phyloP scores from a whole-genome alignment of 35 echinoderm and acorn worm genomes.

The Antedon bifida region DNA sequence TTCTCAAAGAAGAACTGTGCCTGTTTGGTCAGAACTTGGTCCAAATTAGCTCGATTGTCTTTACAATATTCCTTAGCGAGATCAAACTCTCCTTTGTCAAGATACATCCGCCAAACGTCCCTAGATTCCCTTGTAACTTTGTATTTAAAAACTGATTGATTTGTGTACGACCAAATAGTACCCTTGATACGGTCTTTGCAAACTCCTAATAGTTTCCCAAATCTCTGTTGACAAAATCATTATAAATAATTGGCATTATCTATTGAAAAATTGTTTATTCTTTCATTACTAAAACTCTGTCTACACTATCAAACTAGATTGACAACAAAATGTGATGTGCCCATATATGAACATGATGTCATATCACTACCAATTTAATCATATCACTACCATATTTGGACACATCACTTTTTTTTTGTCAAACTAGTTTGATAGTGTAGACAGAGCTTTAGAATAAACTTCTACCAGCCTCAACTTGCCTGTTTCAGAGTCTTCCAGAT shows the following conservation, averaged over 20 bases:
- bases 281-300: too few relatives aligned
- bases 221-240: conserved; percentile 45
- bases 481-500: too few relatives aligned
- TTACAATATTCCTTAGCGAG: conserved; percentile 52
- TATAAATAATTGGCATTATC: background rate
- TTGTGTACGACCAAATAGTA: conserved; percentile 83
- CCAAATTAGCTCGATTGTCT: conserved; percentile 74
- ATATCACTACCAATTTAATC: too few relatives aligned
- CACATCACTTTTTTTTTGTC: too few relatives aligned
- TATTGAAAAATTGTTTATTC: background rate
- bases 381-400: too few relatives aligned
- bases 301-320: too few relatives aligned
- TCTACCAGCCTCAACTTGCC: too few relatives aligned
- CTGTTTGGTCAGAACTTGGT: conserved; percentile 77
- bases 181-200: conserved; percentile 69
- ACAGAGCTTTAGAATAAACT: too few relatives aligned
- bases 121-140: conserved; percentile 84
- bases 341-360: too few relatives aligned
- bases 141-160: conserved; percentile 84
- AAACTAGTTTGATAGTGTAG: too few relatives aligned
- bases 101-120: conserved; percentile 91
- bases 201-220: conserved; percentile 62
- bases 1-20: conserved; percentile 83
- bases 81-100: conserved; percentile 87
- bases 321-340: too few relatives aligned